A percentile compares a stretch with the other conserved stretches of the same genome.
phyloP scores from a whole-genome alignment of 92 coral and sea anemone genomes.

The Ricordea florida region DNA sequence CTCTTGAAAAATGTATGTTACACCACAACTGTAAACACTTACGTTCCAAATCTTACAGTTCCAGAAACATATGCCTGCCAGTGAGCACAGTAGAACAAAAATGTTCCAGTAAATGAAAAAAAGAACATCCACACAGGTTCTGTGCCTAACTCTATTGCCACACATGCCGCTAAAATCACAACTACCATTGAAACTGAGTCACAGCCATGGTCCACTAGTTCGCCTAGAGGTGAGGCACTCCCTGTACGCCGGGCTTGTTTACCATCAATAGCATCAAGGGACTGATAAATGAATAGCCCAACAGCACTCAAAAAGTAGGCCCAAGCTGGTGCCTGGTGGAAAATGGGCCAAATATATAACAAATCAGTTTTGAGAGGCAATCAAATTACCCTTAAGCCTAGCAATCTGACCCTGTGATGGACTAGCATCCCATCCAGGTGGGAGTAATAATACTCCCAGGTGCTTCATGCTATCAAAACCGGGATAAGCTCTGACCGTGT shows the following conservation, averaged over 20 bases:
- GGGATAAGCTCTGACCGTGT: no score
- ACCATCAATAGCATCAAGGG: constrained; percentile 96
- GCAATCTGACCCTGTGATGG: no score
- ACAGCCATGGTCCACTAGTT: constrained; percentile 97
- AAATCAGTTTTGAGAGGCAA: neutral
- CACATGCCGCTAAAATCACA: constrained; percentile 52
- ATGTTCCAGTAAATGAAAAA: constrained; percentile 51
- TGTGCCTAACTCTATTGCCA: constrained; percentile 79
- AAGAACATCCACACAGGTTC: constrained; percentile 90
- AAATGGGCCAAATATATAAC: neutral
- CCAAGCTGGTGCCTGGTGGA: constrained; percentile 79
- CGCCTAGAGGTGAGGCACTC: constrained; percentile 90
- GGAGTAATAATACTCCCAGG: no score
- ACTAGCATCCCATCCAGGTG: no score
- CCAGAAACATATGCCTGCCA: constrained; percentile 97
- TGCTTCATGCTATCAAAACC: no score
- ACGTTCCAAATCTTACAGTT: constrained; percentile 90
- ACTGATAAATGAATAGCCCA: constrained; percentile 87
- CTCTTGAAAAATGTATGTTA: no score
- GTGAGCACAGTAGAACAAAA: constrained; percentile 89
- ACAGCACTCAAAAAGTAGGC: constrained; percentile 69
- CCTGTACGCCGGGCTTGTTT: constrained; percentile 96
- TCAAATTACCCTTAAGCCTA: neutral
- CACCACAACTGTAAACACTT: constrained; percentile 36
- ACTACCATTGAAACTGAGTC: constrained; percentile 87